phyloP scores from a whole-genome alignment of 2,113 vertebrate species.

The Loxodonta africana region DNA sequence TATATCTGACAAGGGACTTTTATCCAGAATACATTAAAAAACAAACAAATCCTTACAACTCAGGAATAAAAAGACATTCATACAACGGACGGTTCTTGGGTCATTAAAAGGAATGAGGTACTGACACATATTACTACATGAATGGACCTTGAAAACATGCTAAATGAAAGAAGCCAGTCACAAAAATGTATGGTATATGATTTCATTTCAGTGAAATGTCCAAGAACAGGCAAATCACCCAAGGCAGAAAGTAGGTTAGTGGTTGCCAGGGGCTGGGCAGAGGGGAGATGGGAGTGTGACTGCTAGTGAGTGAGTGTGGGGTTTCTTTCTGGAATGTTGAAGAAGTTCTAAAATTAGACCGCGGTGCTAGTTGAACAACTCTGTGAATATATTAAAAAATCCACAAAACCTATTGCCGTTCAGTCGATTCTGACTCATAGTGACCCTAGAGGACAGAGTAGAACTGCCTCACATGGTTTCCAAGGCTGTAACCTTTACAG shows the following conservation, averaged over 20 bases:
- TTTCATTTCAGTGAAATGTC: not conserved
- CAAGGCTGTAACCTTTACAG: no score
- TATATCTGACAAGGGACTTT: not conserved
- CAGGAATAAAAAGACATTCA: not conserved
- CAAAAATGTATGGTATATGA: not conserved
- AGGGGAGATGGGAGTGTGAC: no score
- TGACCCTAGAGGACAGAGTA: not conserved
- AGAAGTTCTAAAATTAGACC: not conserved
- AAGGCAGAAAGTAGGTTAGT: no score
- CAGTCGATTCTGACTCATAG: not conserved
- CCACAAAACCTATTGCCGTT: no score
- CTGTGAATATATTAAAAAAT: not conserved
- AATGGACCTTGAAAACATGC: not conserved
- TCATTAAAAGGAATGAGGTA: not conserved
- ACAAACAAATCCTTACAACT: not conserved
- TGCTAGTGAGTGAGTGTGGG: fast-evolving
- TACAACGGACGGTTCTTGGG: not conserved
- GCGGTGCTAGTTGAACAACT: fast-evolving
- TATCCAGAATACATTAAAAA: not conserved
- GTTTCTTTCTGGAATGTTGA: no score
- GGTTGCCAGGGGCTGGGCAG: fast-evolving
- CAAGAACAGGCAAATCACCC: no score
- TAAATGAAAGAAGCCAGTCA: no score
- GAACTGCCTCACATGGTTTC: no score
- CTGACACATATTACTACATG: fast-evolving